phyloP scores from a whole-genome alignment of 2,797 vertebrate species.

The Hemibagrus guttatus region DNA sequence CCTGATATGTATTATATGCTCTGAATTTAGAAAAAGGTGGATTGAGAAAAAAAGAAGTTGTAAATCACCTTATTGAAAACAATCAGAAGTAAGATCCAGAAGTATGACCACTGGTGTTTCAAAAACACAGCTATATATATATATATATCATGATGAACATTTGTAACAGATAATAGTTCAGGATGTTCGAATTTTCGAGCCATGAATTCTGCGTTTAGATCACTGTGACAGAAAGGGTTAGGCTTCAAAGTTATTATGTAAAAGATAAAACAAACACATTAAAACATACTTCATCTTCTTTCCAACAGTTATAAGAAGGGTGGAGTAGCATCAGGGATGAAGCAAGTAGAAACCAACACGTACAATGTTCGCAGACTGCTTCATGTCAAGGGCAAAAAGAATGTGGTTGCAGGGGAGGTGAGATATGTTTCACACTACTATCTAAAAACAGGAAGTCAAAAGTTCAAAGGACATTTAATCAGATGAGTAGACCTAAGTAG shows the following conservation, averaged over 20 bases:
- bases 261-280: not conserved
- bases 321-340: conserved; percentile 82
- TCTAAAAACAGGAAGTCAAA: conserved; percentile 10
- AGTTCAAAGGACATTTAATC: not conserved
- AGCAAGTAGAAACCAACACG: conserved; percentile 81
- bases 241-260: not conserved
- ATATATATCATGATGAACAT: not conserved
- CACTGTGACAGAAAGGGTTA: not conserved
- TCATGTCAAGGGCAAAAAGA: conserved; percentile 86
- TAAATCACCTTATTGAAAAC: not conserved
- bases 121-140: not conserved
- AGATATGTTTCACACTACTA: conserved; percentile 32
- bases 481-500: not conserved
- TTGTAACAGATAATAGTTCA: not conserved
- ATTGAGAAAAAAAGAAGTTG: not conserved
- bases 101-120: not conserved
- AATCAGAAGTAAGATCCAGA: not conserved
- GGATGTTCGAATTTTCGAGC: not conserved
- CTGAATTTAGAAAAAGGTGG: not conserved
- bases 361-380: conserved; percentile 78
- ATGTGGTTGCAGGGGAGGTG: conserved; percentile 82
- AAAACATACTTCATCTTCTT: not conserved
- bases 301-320: conserved; percentile 73
- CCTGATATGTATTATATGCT: not conserved
- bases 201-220: conserved; percentile 6